Evolutionary conservation across 2,113 vertebrate species (phyloP).

Genomic region (Oriolus oriolus): DNA sequence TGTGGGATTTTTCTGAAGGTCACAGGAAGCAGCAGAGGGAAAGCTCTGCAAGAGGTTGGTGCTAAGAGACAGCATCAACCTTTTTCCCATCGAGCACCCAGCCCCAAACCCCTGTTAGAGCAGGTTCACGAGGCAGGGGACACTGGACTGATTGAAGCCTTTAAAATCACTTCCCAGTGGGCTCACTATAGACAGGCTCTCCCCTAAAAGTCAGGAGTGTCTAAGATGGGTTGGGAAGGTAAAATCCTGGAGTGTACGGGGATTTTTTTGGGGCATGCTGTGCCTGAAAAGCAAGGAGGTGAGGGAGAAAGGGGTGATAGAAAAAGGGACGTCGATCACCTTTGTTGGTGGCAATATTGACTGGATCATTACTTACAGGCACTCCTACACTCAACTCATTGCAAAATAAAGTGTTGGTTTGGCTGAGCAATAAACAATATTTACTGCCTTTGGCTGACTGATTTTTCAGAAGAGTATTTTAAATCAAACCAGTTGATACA

Average conservation of each 20-base stretch:
- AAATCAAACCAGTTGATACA: background rate
- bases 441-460: background rate
- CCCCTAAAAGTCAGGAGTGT: background rate
- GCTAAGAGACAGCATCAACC: background rate
- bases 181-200: background rate
- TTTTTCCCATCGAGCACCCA: background rate
- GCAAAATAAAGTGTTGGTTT: background rate
- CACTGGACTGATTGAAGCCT: background rate
- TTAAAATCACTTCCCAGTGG: background rate
- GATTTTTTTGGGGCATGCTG: background rate
- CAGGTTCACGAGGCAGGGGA: background rate
- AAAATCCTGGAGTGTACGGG: background rate
- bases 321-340: background rate
- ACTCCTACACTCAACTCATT: background rate
- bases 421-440: background rate
- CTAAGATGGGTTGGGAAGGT: background rate
- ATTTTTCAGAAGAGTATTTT: slow-evolving; percentile 5
- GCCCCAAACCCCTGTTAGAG: background rate
- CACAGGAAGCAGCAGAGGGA: background rate
- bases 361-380: background rate
- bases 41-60: background rate
- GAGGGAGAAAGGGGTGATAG: background rate
- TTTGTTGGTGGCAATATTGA: background rate
- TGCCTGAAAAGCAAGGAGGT: background rate
- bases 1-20: background rate